These are phyloP conservation scores for Cheilosia grossa DNA, from an alignment of 2,888 invertebrate genomes.

Conservation along the genomic window DNA sequence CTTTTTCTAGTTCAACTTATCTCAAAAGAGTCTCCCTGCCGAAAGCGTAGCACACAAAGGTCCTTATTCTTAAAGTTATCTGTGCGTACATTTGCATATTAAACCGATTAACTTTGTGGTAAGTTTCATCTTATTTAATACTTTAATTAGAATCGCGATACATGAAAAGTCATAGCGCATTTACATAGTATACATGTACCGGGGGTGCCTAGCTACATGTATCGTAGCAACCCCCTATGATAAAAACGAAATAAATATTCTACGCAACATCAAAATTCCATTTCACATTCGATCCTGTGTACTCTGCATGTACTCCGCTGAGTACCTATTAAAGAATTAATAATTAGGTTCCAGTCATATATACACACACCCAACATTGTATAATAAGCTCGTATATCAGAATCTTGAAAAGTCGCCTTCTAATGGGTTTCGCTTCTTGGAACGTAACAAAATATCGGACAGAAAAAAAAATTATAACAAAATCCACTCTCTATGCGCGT, in stretches of 20 bases:
- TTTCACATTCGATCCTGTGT: slow-evolving; percentile 37
- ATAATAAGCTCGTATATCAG: not conserved
- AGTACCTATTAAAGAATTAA: slow-evolving; percentile 47
- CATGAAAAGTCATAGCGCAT: not conserved
- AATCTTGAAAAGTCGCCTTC: slow-evolving; percentile 41
- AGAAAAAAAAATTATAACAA: slow-evolving; percentile 42
- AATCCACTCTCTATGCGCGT: slow-evolving; percentile 26
- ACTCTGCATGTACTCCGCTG: slow-evolving; percentile 1
- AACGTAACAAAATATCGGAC: not conserved
- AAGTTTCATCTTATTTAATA: slow-evolving; percentile 34
- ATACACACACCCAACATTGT: too few relatives aligned
- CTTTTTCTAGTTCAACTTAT: too few relatives aligned
- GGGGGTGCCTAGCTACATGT: not conserved
- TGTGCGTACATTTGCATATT: too few relatives aligned
- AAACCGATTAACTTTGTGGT: slow-evolving; percentile 23
- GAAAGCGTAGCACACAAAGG: too few relatives aligned
- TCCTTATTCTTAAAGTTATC: too few relatives aligned
- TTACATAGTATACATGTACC: not conserved
- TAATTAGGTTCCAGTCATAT: slow-evolving; percentile 30
- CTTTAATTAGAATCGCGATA: slow-evolving; percentile 41
- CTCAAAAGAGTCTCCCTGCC: too few relatives aligned
- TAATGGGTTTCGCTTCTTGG: slow-evolving; percentile 21
- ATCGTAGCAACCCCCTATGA: slow-evolving; percentile 28
- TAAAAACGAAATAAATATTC: slow-evolving; percentile 16
- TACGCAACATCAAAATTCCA: slow-evolving; percentile 45